Evolutionary conservation across 2,888 invertebrate species (phyloP), one percentile per base, ranked within the genome.

Genomic region (Eupsilia transversa): DNA sequence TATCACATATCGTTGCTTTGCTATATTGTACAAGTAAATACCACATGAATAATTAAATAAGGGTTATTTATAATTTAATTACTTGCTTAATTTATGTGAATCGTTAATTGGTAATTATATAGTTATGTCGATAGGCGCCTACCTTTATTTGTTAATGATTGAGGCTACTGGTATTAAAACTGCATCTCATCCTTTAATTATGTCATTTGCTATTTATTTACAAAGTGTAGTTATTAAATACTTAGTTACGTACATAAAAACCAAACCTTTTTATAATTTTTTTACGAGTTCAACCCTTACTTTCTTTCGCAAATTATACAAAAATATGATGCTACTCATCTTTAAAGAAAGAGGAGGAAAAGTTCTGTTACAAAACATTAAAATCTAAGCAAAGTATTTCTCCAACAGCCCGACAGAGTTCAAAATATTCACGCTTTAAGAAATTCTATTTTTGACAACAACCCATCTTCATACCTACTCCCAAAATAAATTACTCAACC

Each of bases 401-500:
- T 56, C 4, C 43, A 77, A 52, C 23, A 63, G 10, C 35, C 43
- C 35, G 49, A 9, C 10, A 67, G 2, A 60, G 38, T 33, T 46
- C 27, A 46, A 74, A 64, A 74, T 41, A 49, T 57, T 59, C 63
- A 57, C 73, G 63, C 38, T 57, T 38, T 54, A 81, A 56, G 27
- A 59, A 77, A 70, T 54, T 77, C 54, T 81, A 66, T 81, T 72
- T 68, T 70, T 57, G 46, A 59, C 38, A 72, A 38, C 17, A 43
- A 30, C 30, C 60, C 41, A 77, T 74, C 57, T 64, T 41, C 52
- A 74, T 74, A 69, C 46, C 41, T 68, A 71, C 41, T 67, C 66
- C 46, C 61, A 63, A 74, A 81, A 71, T 80, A 82, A 72, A 73
- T 79, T 60, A 59, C 65, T 54, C 78, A 74, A 49, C 78, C 84